Evolutionary conservation across 2,113 vertebrate genomes (phyloP).

Genomic region (Rhineura floridana): DNA sequence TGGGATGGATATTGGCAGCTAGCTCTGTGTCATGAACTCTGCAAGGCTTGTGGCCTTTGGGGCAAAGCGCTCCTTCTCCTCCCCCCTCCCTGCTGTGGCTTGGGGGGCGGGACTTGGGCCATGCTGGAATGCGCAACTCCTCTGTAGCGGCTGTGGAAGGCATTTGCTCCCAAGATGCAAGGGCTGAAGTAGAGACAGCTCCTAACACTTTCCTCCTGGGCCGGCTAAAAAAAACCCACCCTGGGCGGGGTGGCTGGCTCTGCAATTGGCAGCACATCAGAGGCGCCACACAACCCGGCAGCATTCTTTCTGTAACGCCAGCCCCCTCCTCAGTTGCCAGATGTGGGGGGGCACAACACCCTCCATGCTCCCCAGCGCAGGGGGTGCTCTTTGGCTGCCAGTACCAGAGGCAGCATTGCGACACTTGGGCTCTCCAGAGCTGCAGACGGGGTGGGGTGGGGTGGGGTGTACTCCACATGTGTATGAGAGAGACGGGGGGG

Average conservation of each 20-base stretch:
- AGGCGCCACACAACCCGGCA: neutral
- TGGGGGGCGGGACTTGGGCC: neutral
- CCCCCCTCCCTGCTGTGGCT: neutral
- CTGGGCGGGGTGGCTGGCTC: neutral
- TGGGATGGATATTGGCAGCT: too few relatives aligned
- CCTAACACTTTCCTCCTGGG: neutral
- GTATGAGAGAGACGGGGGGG: neutral
- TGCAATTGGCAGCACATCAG: neutral
- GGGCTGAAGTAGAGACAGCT: neutral
- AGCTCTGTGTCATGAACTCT: too few relatives aligned
- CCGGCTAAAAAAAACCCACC: neutral
- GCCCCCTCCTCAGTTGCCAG: neutral
- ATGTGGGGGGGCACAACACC: neutral
- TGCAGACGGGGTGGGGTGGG: neutral
- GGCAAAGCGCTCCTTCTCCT: neutral
- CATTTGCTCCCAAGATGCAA: slow-evolving; percentile 26
- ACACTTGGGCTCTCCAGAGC: neutral
- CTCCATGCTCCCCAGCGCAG: neutral
- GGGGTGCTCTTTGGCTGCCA: neutral
- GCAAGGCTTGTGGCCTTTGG: neutral
- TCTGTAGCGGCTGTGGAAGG: neutral
- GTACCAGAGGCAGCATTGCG: neutral
- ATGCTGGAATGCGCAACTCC: neutral
- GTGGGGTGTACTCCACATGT: neutral
- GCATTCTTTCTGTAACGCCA: neutral